Evolutionary conservation across 2,113 vertebrate species (phyloP).

Genomic region (Salminus brasiliensis): DNA sequence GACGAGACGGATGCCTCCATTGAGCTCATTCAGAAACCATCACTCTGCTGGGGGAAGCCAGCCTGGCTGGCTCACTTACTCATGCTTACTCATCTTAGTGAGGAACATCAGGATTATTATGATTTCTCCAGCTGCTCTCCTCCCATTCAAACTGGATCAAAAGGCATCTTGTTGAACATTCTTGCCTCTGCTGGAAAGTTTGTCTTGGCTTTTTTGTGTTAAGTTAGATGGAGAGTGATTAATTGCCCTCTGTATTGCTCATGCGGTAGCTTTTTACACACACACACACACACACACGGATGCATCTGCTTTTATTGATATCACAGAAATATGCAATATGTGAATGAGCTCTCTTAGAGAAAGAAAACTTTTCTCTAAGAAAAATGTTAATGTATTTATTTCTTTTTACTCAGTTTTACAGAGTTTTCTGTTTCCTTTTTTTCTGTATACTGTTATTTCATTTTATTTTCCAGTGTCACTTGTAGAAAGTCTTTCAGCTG

Average conservation of each 20-base stretch:
- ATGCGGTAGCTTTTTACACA: not conserved
- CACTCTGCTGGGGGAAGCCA: constrained; percentile 30
- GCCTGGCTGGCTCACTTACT: constrained; percentile 22
- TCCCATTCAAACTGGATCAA: not conserved
- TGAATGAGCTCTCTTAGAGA: too few relatives aligned
- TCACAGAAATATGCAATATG: too few relatives aligned
- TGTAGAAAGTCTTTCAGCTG: constrained; percentile 5
- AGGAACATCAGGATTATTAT: constrained; percentile 2
- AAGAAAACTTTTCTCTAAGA: too few relatives aligned
- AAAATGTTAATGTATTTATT: too few relatives aligned
- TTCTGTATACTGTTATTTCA: not conserved
- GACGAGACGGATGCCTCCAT: constrained; percentile 63
- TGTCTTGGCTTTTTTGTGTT: not conserved
- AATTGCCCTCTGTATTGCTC: not conserved
- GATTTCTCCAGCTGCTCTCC: constrained; percentile 6
- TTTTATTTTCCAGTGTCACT: not conserved
- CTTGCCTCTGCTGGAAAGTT: not conserved
- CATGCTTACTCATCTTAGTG: constrained; percentile 14
- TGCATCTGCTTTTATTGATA: too few relatives aligned
- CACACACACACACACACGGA: too few relatives aligned
- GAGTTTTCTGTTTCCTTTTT: not conserved
- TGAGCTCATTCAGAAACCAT: constrained; percentile 53
- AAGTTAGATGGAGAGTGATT: not conserved
- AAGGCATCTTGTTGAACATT: not conserved
- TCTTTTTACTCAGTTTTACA: too few relatives aligned